Conservation (phyloP, 2,888 invertebrate species). For the Spilosoma lubricipeda region DNA sequence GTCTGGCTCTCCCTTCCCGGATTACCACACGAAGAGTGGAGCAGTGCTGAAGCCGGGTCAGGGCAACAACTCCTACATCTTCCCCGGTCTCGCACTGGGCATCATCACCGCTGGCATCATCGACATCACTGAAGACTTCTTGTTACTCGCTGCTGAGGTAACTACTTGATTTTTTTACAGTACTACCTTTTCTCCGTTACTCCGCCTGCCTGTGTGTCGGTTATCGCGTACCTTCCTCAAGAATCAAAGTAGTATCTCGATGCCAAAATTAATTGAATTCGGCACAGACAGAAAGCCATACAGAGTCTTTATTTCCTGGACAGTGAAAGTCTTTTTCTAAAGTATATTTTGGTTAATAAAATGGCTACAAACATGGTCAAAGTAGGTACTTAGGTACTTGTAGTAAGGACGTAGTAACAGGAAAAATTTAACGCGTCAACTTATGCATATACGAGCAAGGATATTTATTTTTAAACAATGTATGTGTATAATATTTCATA, state of each 20-base stretch:
- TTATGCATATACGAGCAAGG: not conserved
- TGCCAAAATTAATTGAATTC: too few species aligned
- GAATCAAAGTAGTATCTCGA: too few species aligned
- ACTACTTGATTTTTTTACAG: not conserved
- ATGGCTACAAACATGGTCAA: not conserved
- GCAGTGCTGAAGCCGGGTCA: slow-evolving; percentile 96
- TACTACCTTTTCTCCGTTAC: too few species aligned
- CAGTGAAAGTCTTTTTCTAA: too few species aligned
- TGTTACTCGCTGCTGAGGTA: slow-evolving; percentile 96
- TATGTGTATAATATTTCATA: too few species aligned
- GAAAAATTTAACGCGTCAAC: not conserved
- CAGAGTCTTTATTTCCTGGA: too few species aligned
- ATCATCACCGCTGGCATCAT: slow-evolving; percentile 95
- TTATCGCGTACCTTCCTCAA: too few species aligned
- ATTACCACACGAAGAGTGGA: slow-evolving; percentile 92
- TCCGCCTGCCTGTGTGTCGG: too few species aligned
- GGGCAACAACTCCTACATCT: slow-evolving; percentile 99
- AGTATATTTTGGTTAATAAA: too few species aligned
- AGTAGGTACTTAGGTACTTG: not conserved
- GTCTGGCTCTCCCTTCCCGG: slow-evolving; percentile 98
- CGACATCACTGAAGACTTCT: slow-evolving; percentile 96
- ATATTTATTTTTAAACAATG: too few species aligned
- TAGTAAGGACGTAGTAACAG: not conserved
- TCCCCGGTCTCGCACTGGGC: slow-evolving; percentile 98
- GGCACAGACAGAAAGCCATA: too few species aligned